phyloP scores from a whole-genome alignment of 1,140 invertebrate genomes.

The Drosophila oshimai region DNA sequence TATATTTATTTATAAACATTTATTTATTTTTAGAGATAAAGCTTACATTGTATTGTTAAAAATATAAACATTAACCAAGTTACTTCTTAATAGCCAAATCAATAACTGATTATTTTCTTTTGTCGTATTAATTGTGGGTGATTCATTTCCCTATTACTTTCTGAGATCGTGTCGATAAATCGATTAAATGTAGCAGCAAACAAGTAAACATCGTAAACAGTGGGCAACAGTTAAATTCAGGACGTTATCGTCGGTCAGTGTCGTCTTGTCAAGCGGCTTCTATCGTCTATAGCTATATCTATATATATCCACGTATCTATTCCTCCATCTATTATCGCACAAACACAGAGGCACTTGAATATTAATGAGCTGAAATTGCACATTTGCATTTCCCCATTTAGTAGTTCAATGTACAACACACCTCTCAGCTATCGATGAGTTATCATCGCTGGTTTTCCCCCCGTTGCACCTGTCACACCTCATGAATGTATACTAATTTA shows the following conservation, averaged over 20 bases:
- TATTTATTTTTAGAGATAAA: too few species aligned
- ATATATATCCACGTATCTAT: not conserved
- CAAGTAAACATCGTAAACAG: conserved; percentile 8
- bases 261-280: not conserved
- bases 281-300: not conserved
- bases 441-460: conserved; percentile 19
- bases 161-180: not conserved
- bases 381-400: conserved; percentile 39
- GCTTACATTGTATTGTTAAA: too few species aligned
- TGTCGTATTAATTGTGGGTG: not conserved
- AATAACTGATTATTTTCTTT: too few species aligned
- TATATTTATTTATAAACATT: too few species aligned
- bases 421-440: conserved; percentile 18
- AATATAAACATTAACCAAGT: too few species aligned
- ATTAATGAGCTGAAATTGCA: conserved; percentile 51
- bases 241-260: conserved; percentile 1
- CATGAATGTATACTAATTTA: conserved; percentile 17
- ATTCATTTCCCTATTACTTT: conserved; percentile 4
- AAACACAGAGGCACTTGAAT: conserved; percentile 18
- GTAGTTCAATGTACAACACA: conserved; percentile 29
- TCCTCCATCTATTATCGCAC: not conserved
- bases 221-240: not conserved
- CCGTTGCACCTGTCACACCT: conserved; percentile 24
- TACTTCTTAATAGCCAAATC: too few species aligned
- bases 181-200: conserved; percentile 8